A percentile compares a stretch with the other conserved stretches of the same genome.
Conservation (phyloP, 2,797 vertebrate species). For the Stomatorhinus walkeri region DNA sequence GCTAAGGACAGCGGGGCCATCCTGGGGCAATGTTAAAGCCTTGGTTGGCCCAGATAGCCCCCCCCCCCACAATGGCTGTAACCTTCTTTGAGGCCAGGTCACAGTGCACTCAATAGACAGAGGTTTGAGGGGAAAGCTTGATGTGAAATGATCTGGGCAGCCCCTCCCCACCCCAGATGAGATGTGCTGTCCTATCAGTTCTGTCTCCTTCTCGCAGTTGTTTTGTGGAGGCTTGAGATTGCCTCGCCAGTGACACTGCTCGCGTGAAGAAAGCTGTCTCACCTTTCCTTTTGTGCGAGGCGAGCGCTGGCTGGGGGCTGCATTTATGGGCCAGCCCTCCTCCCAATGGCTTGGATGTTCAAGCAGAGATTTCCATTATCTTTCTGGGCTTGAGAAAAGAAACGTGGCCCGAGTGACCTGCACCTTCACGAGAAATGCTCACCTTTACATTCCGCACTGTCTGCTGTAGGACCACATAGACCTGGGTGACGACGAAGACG, state of each 20-base stretch:
- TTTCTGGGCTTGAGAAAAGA: neutral
- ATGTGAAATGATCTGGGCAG: conserved; percentile 66
- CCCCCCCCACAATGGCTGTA: conserved; percentile 39
- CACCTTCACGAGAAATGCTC: neutral
- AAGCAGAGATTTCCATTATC: neutral
- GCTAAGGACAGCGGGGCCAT: conserved; percentile 12
- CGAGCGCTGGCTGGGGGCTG: neutral
- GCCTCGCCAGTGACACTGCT: neutral
- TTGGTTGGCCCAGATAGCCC: conserved; percentile 28
- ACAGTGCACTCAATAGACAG: conserved; percentile 38
- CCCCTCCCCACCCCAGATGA: conserved; percentile 54
- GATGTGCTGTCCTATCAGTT: conserved; percentile 44
- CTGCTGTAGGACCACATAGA: conserved; percentile 72
- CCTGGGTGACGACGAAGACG: conserved; percentile 81
- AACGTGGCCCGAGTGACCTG: neutral
- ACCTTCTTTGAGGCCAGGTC: conserved; percentile 30
- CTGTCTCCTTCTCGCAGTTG: neutral
- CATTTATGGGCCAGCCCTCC: neutral
- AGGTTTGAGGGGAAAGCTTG: conserved; percentile 57
- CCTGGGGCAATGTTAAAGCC: conserved; percentile 11
- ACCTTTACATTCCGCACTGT: neutral
- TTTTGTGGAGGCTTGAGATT: neutral
- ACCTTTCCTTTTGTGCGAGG: neutral
- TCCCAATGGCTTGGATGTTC: neutral
- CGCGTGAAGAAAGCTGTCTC: neutral